phyloP scores from a whole-genome alignment of 2,113 vertebrate genomes.

The Pithys albifrons region DNA sequence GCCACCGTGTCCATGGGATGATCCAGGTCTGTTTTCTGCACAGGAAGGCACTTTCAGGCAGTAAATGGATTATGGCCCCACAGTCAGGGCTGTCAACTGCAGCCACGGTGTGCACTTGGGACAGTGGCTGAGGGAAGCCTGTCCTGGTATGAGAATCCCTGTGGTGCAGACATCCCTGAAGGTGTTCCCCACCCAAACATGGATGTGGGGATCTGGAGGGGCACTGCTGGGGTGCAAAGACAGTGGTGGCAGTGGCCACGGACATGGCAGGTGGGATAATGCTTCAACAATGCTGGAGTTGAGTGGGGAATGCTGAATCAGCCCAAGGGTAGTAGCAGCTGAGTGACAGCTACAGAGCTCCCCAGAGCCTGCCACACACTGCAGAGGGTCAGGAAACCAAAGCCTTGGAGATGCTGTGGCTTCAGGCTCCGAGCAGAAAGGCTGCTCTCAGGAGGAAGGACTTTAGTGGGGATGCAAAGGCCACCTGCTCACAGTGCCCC shows the following conservation, averaged over 20 bases:
- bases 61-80: not conserved
- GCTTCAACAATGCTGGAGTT: not conserved
- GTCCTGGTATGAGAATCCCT: not conserved
- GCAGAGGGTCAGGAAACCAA: not conserved
- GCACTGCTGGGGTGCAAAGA: accelerated
- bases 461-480: not conserved
- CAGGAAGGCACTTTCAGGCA: not conserved
- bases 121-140: accelerated
- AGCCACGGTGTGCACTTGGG: accelerated
- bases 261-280: not conserved
- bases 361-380: not conserved
- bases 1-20: accelerated
- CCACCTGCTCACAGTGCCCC: accelerated
- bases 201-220: accelerated
- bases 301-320: accelerated
- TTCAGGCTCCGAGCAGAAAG: not conserved
- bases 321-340: not conserved
- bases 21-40: not conserved
- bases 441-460: not conserved
- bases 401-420: not conserved
- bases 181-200: not conserved
- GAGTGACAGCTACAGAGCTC: not conserved
- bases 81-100: accelerated
- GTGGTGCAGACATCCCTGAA: not conserved
- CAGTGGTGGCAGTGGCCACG: accelerated